Percentiles rank a stretch among this genome's conserved stretches.
phyloP scores from a whole-genome alignment of 2,888 invertebrate genomes.

The Brachylomia viminalis region DNA sequence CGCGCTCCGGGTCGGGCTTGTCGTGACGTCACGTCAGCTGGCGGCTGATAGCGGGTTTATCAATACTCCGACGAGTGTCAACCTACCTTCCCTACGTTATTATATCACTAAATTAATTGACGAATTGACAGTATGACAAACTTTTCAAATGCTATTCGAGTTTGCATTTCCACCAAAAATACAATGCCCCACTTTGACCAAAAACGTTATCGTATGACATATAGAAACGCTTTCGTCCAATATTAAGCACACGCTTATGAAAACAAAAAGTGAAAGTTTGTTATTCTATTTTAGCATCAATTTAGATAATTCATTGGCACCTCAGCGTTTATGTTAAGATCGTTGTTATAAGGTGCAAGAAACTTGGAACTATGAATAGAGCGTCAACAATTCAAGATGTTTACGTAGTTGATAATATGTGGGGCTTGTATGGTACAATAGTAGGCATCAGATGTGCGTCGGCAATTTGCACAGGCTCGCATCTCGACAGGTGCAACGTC shows the following conservation, averaged over 20 bases:
- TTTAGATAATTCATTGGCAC: slow-evolving; percentile 63
- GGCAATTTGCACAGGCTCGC: slow-evolving; percentile 84
- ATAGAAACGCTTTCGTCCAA: slow-evolving; percentile 77
- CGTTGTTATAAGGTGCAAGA: slow-evolving; percentile 39
- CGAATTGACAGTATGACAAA: slow-evolving; percentile 5
- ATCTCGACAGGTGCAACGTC: slow-evolving; percentile 88
- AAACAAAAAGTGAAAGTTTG: slow-evolving; percentile 78
- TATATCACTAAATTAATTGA: slow-evolving; percentile 42
- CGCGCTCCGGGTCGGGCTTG: slow-evolving; percentile 76
- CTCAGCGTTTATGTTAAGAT: slow-evolving; percentile 42
- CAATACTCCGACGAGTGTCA: slow-evolving; percentile 60
- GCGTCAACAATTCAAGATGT: slow-evolving; percentile 38
- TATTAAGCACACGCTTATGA: slow-evolving; percentile 66
- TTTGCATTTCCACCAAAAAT: slow-evolving; percentile 52
- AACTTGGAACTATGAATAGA: slow-evolving; percentile 14
- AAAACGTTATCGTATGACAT: slow-evolving; percentile 65
- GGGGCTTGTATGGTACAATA: slow-evolving; percentile 73
- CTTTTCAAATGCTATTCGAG: slow-evolving; percentile 17
- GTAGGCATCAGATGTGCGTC: slow-evolving; percentile 73
- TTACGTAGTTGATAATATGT: slow-evolving; percentile 62
- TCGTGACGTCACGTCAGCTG: slow-evolving; percentile 85
- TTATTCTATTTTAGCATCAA: slow-evolving; percentile 69
- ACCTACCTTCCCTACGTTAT: slow-evolving; percentile 35
- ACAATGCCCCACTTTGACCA: slow-evolving; percentile 42
- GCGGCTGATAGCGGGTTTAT: slow-evolving; percentile 77